phyloP scores from a whole-genome alignment of 2,888 invertebrate genomes.

The Caenorhabditis macrosperma region DNA sequence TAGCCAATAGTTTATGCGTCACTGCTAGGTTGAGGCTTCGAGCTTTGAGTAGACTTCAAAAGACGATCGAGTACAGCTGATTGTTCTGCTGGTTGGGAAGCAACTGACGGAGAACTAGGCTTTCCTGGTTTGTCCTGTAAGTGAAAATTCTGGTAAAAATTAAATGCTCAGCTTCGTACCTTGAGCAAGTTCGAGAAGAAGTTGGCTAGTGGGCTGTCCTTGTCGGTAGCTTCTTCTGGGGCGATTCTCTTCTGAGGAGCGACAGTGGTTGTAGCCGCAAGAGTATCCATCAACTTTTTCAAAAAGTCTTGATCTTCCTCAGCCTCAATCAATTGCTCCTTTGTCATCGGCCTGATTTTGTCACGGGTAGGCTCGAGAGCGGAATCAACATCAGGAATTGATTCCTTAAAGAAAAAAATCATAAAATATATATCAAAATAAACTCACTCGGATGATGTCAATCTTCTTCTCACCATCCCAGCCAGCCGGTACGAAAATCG shows the following conservation, averaged over 20 bases:
- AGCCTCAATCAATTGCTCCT: slow-evolving; percentile 68
- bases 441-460: slow-evolving; percentile 49
- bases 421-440: background rate
- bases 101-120: slow-evolving; percentile 22
- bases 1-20: slow-evolving; percentile 32
- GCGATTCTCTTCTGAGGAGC: slow-evolving; percentile 35
- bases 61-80: slow-evolving; percentile 63
- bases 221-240: slow-evolving; percentile 62
- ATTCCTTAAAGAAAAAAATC: slow-evolving; percentile 46
- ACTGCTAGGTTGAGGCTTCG: slow-evolving; percentile 42
- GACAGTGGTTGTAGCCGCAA: slow-evolving; percentile 27
- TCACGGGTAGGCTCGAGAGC: slow-evolving; percentile 70
- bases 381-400: slow-evolving; percentile 63
- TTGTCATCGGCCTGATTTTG: slow-evolving; percentile 45
- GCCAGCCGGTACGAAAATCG: slow-evolving; percentile 78
- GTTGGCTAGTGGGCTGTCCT: slow-evolving; percentile 74
- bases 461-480: slow-evolving; percentile 79
- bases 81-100: slow-evolving; percentile 33
- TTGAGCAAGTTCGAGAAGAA: slow-evolving; percentile 79
- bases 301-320: slow-evolving; percentile 72
- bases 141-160: too few species aligned
- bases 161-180: too few species aligned
- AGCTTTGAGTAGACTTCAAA: slow-evolving; percentile 47
- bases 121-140: slow-evolving; percentile 59
- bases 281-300: slow-evolving; percentile 32